Evolutionary conservation across 2,888 invertebrate species (phyloP).

Genomic region (Tachina grossa): DNA sequence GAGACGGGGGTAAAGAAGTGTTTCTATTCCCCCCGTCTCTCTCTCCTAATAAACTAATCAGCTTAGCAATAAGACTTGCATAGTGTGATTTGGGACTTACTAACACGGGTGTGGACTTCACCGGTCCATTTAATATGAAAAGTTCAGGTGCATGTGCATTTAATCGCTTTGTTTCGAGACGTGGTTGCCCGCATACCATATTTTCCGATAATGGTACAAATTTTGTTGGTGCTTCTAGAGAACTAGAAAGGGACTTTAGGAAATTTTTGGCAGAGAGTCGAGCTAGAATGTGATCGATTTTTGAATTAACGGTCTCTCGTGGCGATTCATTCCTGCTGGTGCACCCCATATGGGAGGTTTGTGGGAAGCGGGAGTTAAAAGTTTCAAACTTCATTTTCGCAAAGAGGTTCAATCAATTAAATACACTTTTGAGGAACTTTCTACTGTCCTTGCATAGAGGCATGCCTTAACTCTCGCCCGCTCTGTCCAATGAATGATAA

Average conservation of each 20-base stretch:
- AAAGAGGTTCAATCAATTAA: neutral
- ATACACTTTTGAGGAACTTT: neutral
- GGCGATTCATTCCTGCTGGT: neutral
- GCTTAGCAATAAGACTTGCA: too few species aligned
- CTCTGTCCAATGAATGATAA: neutral
- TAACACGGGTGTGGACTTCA: neutral
- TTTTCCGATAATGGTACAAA: neutral
- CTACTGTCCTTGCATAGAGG: neutral
- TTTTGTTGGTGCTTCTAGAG: neutral
- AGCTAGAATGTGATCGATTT: neutral
- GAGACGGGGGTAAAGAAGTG: too few species aligned
- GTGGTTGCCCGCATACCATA: neutral
- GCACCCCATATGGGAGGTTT: too few species aligned
- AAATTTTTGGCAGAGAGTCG: neutral
- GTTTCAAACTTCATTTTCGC: neutral
- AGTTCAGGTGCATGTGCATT: slow-evolving; percentile 13
- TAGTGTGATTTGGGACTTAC: too few species aligned
- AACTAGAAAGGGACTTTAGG: neutral
- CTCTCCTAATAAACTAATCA: too few species aligned
- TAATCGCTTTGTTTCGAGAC: neutral
- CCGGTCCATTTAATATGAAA: neutral
- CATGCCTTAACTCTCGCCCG: slow-evolving; percentile 5
- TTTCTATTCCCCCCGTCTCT: too few species aligned
- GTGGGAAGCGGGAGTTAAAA: neutral
- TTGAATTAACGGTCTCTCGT: neutral